phyloP scores from a whole-genome alignment of 2,888 invertebrate species.

The Rhagium mordax region DNA sequence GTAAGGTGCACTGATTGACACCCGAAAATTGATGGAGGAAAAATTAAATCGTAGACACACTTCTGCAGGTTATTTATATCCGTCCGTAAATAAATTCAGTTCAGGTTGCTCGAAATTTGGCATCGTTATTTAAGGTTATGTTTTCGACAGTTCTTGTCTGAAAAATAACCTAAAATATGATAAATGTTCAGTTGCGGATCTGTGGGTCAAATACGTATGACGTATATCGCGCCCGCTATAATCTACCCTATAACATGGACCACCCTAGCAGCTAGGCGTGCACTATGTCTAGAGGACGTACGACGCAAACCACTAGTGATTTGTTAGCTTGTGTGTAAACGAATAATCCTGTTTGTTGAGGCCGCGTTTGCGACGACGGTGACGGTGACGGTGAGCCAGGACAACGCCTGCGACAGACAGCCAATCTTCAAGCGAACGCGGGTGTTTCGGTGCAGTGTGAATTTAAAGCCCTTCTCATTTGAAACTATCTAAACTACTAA shows the following conservation, averaged over 20 bases:
- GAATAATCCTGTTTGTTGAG: slow-evolving; percentile 27
- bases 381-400: slow-evolving; percentile 45
- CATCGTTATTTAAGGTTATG: slow-evolving; percentile 24
- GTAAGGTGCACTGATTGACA: too few species aligned
- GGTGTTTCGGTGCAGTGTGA: slow-evolving; percentile 52
- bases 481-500: slow-evolving; percentile 28
- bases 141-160: slow-evolving; percentile 9
- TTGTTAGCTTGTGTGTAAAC: slow-evolving; percentile 32
- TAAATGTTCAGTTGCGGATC: slow-evolving; percentile 29
- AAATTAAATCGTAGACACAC: neutral
- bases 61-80: neutral
- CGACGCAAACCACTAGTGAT: slow-evolving; percentile 46
- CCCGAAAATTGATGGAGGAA: neutral
- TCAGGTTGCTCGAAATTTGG: neutral
- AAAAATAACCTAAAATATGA: slow-evolving; percentile 10
- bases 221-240: slow-evolving; percentile 16
- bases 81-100: neutral
- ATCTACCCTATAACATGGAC: slow-evolving; percentile 46
- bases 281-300: slow-evolving; percentile 54
- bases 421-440: slow-evolving; percentile 46
- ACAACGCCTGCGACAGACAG: slow-evolving; percentile 44
- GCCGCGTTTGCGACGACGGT: slow-evolving; percentile 36
- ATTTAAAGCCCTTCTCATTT: slow-evolving; percentile 31
- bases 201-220: slow-evolving; percentile 1
- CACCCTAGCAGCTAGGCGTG: slow-evolving; percentile 58